Base-by-base conservation (phyloP, 2,888 invertebrate genomes). In the Ormia ochracea region DNA sequence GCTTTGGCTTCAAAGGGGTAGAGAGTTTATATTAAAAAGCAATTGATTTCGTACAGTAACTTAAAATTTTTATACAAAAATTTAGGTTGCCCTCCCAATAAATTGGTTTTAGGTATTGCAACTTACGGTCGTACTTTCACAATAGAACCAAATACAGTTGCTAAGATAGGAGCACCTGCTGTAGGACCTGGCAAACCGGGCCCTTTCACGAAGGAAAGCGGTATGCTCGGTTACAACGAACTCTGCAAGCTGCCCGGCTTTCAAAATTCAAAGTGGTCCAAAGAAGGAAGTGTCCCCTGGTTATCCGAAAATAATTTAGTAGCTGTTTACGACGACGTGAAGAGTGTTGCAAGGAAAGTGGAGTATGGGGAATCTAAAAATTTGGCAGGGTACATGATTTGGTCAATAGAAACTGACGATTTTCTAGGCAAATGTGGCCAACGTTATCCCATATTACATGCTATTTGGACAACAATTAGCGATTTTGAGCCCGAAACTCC, bases 341-440 rank as follows among this genome's bases (percentile, higher is more conserved):
- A 93, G 14, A 96, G 96, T 50, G 95, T 95, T 5, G 92, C 91
- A 85, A 92, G 92, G 85, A 97, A 97, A 91, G 94, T 95, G 0
- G 92, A 94, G 83, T 96, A 95, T 85, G 96, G 96, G 0, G 94
- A 93, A 48, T 93, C 95, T 69, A 93, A 94, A 80, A 93, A 93
- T 69, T 91, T 97, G 19, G 96, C 96, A 84, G 97, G 97, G 85
- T 83, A 86, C 82, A 90, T 93, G 89, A 84, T 88, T 81, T 90
- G 89, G 88, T 95, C 96, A 0, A 94, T 97, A 83, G 97, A 97
- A 90, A 97, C 96, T 86, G 97, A 97, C 82, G 97, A 97, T 87
- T 97, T 97, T 91, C 92, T 96, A 41, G 97, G 97, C 17, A 92
- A 92, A 28, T 97, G 97, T 28, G 85, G 85, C 0, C 90, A n/a